These are phyloP conservation scores for Caenorhabditis becei DNA, from an alignment of 2,888 invertebrate species.

Conservation along the genomic window DNA sequence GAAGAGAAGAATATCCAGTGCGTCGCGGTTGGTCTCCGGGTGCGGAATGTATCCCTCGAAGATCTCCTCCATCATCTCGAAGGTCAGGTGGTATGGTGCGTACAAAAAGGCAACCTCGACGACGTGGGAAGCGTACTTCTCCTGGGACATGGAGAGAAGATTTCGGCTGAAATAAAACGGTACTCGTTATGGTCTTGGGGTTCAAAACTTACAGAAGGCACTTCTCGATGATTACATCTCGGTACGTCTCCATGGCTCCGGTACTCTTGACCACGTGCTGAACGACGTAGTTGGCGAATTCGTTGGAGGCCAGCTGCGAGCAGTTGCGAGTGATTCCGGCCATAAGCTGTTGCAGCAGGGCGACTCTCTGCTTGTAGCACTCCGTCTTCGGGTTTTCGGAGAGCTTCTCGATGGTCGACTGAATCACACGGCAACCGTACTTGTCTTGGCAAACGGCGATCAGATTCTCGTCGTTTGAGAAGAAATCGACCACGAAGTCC, in stretches of 20 bases:
- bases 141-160: constrained; percentile 75
- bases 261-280: constrained; percentile 71
- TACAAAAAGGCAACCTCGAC: constrained; percentile 73
- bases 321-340: constrained; percentile 54
- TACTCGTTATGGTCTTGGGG: too few relatives aligned
- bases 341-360: constrained; percentile 50
- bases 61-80: constrained; percentile 74
- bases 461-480: constrained; percentile 58
- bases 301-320: constrained; percentile 65
- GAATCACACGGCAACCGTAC: constrained; percentile 75
- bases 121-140: constrained; percentile 78
- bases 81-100: constrained; percentile 62
- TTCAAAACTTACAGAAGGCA: constrained; percentile 70
- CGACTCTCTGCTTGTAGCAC: constrained; percentile 40
- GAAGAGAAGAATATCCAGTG: constrained; percentile 76
- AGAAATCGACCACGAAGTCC: constrained; percentile 62
- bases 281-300: constrained; percentile 79
- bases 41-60: constrained; percentile 74
- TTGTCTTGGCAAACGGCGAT: constrained; percentile 72
- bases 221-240: constrained; percentile 70
- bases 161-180: constrained; percentile 55
- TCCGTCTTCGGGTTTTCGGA: constrained; percentile 49
- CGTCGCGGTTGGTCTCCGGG: constrained; percentile 68
- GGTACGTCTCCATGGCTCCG: constrained; percentile 61
- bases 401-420: constrained; percentile 74